Evolutionary conservation across 64 coral and sea anemone genomes (phyloP).

Genomic region (Dendronephthya gigantea): DNA sequence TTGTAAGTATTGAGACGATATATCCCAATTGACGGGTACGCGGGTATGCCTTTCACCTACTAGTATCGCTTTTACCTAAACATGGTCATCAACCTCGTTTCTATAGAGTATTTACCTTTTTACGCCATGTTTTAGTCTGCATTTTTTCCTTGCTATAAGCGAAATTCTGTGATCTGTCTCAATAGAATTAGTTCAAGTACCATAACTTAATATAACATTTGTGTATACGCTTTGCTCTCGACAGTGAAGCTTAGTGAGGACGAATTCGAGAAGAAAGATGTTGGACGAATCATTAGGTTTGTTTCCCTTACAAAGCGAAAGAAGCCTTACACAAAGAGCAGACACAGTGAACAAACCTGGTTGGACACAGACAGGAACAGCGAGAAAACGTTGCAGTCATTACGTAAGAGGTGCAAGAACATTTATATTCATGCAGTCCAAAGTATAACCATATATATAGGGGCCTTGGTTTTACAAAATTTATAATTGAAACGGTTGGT

Average conservation of each 20-base stretch:
- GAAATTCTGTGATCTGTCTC: no score
- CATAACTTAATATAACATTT: background rate
- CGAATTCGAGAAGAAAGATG: background rate
- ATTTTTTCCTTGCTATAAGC: no score
- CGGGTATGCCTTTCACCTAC: background rate
- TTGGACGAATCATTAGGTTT: background rate
- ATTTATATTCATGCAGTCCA: no score
- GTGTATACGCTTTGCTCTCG: no score
- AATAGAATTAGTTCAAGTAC: no score
- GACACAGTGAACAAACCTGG: conserved; percentile 6
- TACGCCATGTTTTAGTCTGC: background rate
- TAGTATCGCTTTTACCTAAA: no score
- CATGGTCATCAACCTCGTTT: background rate
- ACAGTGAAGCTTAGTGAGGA: background rate
- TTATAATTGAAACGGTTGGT: no score
- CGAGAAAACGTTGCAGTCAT: background rate
- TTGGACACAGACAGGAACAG: background rate
- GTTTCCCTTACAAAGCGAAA: background rate
- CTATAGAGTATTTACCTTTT: background rate
- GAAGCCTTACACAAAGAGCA: background rate
- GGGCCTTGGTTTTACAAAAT: no score
- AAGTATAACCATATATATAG: no score
- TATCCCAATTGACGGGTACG: background rate
- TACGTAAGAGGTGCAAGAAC: background rate
- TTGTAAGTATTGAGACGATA: background rate